Evolutionary conservation across 1,140 invertebrate genomes (phyloP), one percentile per base, ranked within the genome.

Genomic region (Lordiphosa clarofinis): DNA sequence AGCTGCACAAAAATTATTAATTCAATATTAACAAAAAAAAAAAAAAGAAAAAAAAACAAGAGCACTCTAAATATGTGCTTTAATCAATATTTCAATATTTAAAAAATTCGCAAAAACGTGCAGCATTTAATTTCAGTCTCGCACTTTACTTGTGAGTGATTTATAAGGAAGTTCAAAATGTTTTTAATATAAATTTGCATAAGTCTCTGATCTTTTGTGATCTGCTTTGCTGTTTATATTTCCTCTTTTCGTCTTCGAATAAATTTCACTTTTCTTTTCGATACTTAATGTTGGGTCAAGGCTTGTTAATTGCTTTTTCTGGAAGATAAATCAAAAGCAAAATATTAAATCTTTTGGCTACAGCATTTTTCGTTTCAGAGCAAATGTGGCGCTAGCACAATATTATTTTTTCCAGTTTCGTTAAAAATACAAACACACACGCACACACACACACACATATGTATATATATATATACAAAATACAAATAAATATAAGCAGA

Each of bases 321-420:
- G n/a, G 12, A 38, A 8, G 35, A 66, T 67, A 65, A 57, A 38
- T 58, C 55, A 67, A 19, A 43, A 24, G 5, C 8, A 67, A 68
- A 68, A 67, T 68, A 68, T 68, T 67, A 31, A 59, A 68, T 68
- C 68, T 68, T 68, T 68, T 56, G 55, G 44, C 66, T 48, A 31
- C 28, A 31, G 28, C 28, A 31, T 31, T 8, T 67, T 67, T 55
- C 64, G 63, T 67, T 67, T 58, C 28, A 54, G 19, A 67, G 21
- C 33, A 13, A 31, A 31, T 31, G 38, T 38, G 52, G 46, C 47
- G 40, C 36, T 33, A 63, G 40, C 31, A 64, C 36, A 50, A 47
- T 50, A 58, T 67, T 58, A 57, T 67, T 66, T 52, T 57, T 67
- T 67, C 49, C 13, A 36, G 47, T 31, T 37, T 21, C 24, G 13